Evolutionary conservation across 2,113 vertebrate genomes (phyloP).

Genomic region (Bambusicola thoracicus): DNA sequence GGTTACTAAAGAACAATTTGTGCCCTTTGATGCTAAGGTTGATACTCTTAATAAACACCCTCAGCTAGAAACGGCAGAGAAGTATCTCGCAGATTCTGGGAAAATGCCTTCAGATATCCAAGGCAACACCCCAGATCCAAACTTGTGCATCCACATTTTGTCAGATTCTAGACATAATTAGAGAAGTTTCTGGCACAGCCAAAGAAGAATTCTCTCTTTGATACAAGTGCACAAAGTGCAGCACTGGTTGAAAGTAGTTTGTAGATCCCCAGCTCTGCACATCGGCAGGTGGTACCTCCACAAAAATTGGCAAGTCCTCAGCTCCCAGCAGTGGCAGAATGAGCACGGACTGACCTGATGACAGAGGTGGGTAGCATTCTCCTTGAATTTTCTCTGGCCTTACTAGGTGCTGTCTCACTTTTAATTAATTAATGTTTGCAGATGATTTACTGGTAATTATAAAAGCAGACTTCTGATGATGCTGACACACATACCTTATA

Average conservation of each 20-base stretch:
- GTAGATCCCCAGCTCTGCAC: not conserved
- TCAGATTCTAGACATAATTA: not conserved
- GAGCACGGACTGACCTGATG: fast-evolving
- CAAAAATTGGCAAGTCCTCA: fast-evolving
- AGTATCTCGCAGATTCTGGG: not conserved
- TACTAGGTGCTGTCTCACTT: not conserved
- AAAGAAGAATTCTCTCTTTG: not conserved
- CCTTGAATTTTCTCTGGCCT: not conserved
- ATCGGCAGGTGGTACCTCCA: not conserved
- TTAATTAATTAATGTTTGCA: not conserved
- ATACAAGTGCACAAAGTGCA: fast-evolving
- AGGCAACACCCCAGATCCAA: not conserved
- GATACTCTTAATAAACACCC: not conserved
- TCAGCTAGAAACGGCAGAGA: not conserved
- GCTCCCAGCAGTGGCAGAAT: not conserved
- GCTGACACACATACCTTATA: not conserved
- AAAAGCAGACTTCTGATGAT: not conserved
- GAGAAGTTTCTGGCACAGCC: not conserved
- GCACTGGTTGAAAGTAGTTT: fast-evolving
- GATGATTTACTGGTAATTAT: not conserved
- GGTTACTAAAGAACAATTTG: not conserved
- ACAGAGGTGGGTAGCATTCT: fast-evolving
- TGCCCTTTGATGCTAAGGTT: not conserved
- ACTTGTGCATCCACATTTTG: not conserved
- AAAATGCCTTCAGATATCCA: not conserved